Percentiles rank a stretch among this genome's conserved stretches.
Conservation (phyloP, 2,797 vertebrate genomes). For the Sarcoramphus papa region DNA sequence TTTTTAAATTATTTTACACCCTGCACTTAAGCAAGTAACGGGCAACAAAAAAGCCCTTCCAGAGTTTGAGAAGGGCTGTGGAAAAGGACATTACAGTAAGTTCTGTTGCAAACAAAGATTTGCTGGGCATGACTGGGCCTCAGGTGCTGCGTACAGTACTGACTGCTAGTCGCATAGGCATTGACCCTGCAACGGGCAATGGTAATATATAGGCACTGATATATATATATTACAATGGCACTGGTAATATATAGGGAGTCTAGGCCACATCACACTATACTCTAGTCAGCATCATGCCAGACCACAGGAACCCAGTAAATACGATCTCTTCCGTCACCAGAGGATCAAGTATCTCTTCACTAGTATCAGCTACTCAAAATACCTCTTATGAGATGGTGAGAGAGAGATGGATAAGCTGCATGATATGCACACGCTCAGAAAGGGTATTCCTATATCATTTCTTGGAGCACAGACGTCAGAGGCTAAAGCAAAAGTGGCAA, state of each 20-base stretch:
- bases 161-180: no score
- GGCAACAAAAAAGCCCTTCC: background rate
- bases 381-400: background rate
- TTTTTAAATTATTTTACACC: background rate
- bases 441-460: background rate
- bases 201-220: no score
- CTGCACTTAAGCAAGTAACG: background rate
- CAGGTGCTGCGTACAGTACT: no score
- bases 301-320: background rate
- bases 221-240: no score
- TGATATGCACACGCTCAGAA: background rate
- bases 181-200: accelerated
- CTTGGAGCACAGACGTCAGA: background rate
- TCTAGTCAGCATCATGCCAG: background rate
- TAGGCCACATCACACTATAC: background rate
- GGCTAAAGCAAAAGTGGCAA: background rate
- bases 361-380: background rate
- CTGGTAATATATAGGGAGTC: background rate
- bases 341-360: background rate
- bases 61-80: background rate
- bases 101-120: background rate
- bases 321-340: background rate
- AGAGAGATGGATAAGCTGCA: background rate
- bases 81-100: background rate
- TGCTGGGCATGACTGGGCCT: background rate